Percentiles rank a stretch among this genome's conserved stretches.
phyloP scores from a whole-genome alignment of 2,113 vertebrate species.

The Fulmarus glacialis region DNA sequence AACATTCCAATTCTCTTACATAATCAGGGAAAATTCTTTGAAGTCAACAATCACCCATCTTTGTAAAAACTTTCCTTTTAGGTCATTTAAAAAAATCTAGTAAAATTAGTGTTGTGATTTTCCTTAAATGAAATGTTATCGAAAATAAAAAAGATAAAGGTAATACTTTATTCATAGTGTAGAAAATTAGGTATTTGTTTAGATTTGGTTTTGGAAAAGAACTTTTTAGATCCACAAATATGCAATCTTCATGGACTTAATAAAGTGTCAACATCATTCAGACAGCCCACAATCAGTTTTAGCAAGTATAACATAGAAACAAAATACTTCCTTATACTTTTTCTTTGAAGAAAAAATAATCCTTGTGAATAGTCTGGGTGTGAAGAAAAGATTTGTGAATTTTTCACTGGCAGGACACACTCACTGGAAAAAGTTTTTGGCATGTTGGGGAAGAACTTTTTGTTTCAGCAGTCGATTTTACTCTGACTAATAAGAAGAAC shows the following conservation, averaged over 20 bases:
- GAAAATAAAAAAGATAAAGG: background rate
- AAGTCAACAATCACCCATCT: background rate
- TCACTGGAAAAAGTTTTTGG: background rate
- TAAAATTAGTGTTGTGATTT: background rate
- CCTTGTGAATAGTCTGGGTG: background rate
- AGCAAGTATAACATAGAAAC: background rate
- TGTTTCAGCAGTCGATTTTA: background rate
- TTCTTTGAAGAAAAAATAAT: background rate
- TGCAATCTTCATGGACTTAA: background rate
- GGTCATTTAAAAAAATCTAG: background rate
- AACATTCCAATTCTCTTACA: background rate
- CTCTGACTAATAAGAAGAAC: background rate
- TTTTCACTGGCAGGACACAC: background rate
- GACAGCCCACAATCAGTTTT: background rate
- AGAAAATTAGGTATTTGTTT: background rate
- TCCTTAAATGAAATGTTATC: background rate
- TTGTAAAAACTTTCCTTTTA: background rate
- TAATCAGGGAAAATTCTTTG: background rate
- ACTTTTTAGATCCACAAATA: background rate
- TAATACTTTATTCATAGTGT: background rate
- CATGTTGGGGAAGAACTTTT: background rate
- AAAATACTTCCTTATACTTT: background rate
- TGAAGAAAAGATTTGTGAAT: background rate
- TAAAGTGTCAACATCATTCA: background rate
- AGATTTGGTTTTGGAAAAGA: background rate